Percentiles rank a stretch among this genome's conserved stretches.
phyloP scores from a whole-genome alignment of 2,113 vertebrate species.

The human region DNA sequence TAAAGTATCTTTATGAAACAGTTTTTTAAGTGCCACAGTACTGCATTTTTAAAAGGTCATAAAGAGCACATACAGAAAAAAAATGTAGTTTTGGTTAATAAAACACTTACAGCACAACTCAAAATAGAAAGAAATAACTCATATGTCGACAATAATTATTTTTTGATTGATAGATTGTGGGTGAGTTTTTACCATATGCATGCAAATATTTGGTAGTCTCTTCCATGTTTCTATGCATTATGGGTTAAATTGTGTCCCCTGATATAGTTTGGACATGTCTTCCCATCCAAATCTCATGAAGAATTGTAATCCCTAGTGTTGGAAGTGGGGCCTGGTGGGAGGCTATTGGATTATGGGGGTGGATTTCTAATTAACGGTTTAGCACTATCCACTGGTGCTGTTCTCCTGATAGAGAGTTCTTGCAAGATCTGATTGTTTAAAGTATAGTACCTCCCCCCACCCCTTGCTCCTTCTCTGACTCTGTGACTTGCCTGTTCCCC shows the following conservation, averaged over 20 bases:
- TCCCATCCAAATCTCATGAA: too few relatives aligned
- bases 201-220: background rate
- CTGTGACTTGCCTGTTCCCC: too few relatives aligned
- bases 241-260: background rate
- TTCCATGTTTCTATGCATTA: background rate
- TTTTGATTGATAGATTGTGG: background rate
- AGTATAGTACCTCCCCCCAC: too few relatives aligned
- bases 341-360: too few relatives aligned
- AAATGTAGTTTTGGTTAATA: background rate
- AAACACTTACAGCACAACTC: background rate
- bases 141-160: background rate
- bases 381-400: too few relatives aligned
- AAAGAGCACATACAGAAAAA: background rate
- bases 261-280: too few relatives aligned
- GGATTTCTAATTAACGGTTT: too few relatives aligned
- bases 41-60: background rate
- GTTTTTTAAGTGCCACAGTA: background rate
- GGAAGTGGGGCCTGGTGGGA: too few relatives aligned
- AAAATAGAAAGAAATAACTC: background rate
- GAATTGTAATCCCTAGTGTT: too few relatives aligned
- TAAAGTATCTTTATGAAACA: background rate
- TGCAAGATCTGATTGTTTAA: too few relatives aligned
- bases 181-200: background rate
- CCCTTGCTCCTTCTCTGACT: too few relatives aligned
- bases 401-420: too few relatives aligned